A percentile compares a stretch with the other conserved stretches of the same genome.
Evolutionary conservation across 2,113 vertebrate species (phyloP).

Genomic region (Xyrauchen texanus): DNA sequence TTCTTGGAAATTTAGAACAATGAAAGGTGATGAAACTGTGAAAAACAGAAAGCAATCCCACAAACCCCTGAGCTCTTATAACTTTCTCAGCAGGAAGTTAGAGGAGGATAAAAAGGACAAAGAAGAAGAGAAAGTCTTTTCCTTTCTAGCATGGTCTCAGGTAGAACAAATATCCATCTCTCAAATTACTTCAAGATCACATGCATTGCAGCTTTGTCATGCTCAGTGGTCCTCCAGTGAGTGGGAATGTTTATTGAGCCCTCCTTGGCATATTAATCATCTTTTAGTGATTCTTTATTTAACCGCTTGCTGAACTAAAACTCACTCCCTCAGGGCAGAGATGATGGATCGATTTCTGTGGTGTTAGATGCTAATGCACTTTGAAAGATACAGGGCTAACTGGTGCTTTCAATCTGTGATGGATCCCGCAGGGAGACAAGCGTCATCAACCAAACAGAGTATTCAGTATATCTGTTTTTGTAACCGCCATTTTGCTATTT

Average conservation of each 20-base stretch:
- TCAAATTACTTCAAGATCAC: slow-evolving; percentile 5
- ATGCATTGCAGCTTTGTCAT: not conserved
- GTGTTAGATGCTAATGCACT: slow-evolving; percentile 53
- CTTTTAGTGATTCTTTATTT: slow-evolving; percentile 8
- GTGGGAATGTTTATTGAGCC: too few species aligned
- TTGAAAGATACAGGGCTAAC: slow-evolving; percentile 54
- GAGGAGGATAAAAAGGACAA: not conserved
- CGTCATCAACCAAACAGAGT: not conserved
- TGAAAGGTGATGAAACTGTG: not conserved
- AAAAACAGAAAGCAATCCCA: slow-evolving; percentile 5
- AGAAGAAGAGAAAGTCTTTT: too few species aligned
- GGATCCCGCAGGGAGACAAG: too few species aligned
- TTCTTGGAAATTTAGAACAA: slow-evolving; percentile 2
- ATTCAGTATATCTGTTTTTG: too few species aligned
- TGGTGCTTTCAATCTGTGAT: not conserved
- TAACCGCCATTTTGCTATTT: too few species aligned
- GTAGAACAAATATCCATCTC: not conserved
- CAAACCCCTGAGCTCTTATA: not conserved
- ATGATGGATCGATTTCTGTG: slow-evolving; percentile 27
- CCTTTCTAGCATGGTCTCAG: not conserved
- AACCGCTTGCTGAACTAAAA: slow-evolving; percentile 8
- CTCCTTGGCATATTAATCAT: not conserved
- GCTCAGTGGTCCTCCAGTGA: too few species aligned
- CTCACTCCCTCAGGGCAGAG: not conserved
- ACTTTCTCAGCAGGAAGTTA: not conserved